A percentile compares a stretch with the other conserved stretches of the same genome.
phyloP scores from a whole-genome alignment of 2,888 invertebrate genomes.

The Myopa testacea region DNA sequence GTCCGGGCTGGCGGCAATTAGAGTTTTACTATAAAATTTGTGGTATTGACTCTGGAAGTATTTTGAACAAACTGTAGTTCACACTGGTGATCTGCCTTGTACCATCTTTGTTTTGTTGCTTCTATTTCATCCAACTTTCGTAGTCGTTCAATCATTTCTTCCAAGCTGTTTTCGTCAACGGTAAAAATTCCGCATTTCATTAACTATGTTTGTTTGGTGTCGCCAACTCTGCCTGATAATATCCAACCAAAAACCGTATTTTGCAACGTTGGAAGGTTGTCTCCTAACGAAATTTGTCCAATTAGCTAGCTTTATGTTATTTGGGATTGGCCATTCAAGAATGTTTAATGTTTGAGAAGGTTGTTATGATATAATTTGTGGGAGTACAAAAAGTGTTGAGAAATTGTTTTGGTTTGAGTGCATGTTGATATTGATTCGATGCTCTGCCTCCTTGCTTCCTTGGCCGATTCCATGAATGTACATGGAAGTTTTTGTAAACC shows the following conservation, averaged over 20 bases:
- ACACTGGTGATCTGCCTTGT: neutral
- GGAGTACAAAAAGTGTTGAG: neutral
- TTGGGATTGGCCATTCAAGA: constrained; percentile 8
- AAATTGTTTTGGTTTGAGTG: neutral
- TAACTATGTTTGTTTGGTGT: neutral
- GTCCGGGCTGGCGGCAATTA: neutral
- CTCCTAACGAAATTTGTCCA: constrained; percentile 20
- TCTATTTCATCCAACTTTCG: constrained; percentile 7
- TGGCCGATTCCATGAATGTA: neutral
- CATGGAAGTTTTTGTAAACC: neutral
- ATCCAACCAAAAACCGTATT: constrained; percentile 30
- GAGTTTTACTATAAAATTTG: neutral
- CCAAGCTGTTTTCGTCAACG: neutral
- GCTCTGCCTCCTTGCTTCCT: neutral
- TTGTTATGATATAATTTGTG: constrained; percentile 7
- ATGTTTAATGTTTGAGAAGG: constrained; percentile 1
- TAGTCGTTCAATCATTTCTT: neutral
- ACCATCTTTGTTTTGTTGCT: neutral
- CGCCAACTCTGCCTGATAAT: constrained; percentile 6
- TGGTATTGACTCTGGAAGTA: neutral
- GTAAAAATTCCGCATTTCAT: neutral
- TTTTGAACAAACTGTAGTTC: constrained; percentile 4
- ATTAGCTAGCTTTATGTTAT: constrained; percentile 8
- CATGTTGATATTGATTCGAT: constrained; percentile 15
- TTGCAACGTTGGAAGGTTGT: constrained; percentile 21